Evolutionary conservation across 30 jellyfish, hydroid and myxozoan genomes (phyloP), one percentile per base, ranked within the genome.

Genomic region (Clytia hemisphaerica): DNA sequence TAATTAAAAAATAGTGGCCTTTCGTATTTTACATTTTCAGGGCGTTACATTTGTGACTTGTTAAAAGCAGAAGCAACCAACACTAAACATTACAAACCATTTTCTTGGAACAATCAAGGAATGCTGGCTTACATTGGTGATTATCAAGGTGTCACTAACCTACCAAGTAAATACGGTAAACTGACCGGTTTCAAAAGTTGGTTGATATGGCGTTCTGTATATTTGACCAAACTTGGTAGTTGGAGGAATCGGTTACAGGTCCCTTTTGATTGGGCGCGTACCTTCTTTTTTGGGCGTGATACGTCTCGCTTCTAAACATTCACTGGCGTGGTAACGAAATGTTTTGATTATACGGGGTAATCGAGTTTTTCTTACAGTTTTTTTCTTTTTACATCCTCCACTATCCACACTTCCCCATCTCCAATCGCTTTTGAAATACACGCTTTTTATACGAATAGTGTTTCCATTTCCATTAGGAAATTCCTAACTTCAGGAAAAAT

Each of bases 241-340:
- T 88, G 97, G 97, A 73, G 94, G 47, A 82, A 82, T 19, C 70
- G 97, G 19, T 79, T 88, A 94, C 97, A 88, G 57, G 97, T 88
- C 14, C 97, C 97, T 5, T 88, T 67, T 75, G 97, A 88, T 61
- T 88, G 97, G 97, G 78, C 93, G 28, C 68, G 97, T 36, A 88
- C 97, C 32, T 88, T 88, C 69, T 82, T 88, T 49, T 88, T 88
- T 75, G 97, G 97, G 21, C 61, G 97, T 61, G 97, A 88, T 33
- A 88, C 82, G 3, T 88, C 97, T 10, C 68, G 88, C 25, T 88
- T 88, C 45, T 88, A 67, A 49, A 28, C 19, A n/a, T n/a, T n/a
- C n/a, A n/a, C n/a, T n/a, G n/a, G n/a, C n/a, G n/a, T n/a, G 53
- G 10, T 10, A n/a, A 40, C 10, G n/a, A 40, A 7, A 40, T 40